Conservation (phyloP, 1,140 invertebrate genomes). For the Drosophila quadrilineata region DNA sequence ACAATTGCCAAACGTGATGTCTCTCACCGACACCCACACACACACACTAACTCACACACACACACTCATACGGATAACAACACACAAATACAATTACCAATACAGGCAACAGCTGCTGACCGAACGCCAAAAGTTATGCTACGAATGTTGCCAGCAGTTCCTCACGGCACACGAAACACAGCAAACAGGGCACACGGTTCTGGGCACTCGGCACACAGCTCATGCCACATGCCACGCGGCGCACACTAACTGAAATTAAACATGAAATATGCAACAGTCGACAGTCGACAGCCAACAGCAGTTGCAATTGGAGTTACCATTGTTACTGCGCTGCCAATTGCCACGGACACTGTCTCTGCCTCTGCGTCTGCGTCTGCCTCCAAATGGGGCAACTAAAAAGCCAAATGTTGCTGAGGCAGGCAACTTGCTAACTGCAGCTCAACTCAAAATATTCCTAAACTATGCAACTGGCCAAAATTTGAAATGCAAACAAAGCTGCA, state of each 20-base stretch:
- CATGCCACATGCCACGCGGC: slow-evolving; percentile 20
- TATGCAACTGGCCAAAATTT: slow-evolving; percentile 66
- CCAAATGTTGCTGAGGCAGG: slow-evolving; percentile 8
- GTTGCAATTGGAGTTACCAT: slow-evolving; percentile 11
- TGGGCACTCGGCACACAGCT: too few relatives aligned
- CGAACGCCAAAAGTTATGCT: slow-evolving; percentile 57
- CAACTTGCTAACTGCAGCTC: not conserved
- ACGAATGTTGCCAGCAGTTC: slow-evolving; percentile 19
- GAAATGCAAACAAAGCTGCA: slow-evolving; percentile 66
- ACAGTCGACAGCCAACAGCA: too few relatives aligned
- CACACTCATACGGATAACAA: slow-evolving; percentile 4
- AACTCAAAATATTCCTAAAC: slow-evolving; percentile 30
- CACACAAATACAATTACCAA: not conserved
- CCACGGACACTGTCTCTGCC: too few relatives aligned
- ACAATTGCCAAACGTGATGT: slow-evolving; percentile 44
- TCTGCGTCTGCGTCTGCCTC: too few relatives aligned
- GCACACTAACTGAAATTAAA: slow-evolving; percentile 75
- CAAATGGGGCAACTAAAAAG: slow-evolving; percentile 6
- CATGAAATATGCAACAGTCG: slow-evolving; percentile 69
- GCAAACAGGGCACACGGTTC: too few relatives aligned
- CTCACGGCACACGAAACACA: slow-evolving; percentile 23
- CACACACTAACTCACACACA: slow-evolving; percentile 10
- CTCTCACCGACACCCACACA: not conserved
- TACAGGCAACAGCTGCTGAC: slow-evolving; percentile 15
- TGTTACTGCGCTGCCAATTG: slow-evolving; percentile 29